These are phyloP conservation scores for Heliangelus exortis DNA, from an alignment of 2,797 vertebrate genomes.

Conservation along the genomic window DNA sequence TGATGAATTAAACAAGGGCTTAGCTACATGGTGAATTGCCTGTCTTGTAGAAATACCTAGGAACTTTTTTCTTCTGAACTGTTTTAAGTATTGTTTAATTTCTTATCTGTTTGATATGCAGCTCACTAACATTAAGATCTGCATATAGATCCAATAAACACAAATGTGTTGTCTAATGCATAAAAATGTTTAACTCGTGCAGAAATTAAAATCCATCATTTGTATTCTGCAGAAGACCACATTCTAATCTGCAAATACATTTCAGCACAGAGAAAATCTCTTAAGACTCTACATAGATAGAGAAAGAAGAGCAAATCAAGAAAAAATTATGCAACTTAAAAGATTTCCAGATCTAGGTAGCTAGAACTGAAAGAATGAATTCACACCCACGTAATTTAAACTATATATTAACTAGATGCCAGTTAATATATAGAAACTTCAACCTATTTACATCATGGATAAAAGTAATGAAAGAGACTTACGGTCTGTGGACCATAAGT, in stretches of 20 bases:
- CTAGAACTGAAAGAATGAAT: neutral
- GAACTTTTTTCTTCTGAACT: neutral
- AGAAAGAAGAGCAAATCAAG: neutral
- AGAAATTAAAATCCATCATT: conserved; percentile 52
- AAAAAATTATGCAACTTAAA: neutral
- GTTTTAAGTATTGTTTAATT: conserved; percentile 30
- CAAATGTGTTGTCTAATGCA: neutral
- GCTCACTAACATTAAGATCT: neutral
- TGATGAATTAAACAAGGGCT: neutral
- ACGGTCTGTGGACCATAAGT: neutral
- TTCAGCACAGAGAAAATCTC: neutral
- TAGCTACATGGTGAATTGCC: neutral
- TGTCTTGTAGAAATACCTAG: neutral
- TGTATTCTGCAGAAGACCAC: conserved; percentile 12
- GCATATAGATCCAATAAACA: conserved; percentile 15
- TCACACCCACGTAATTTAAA: neutral
- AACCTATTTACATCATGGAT: neutral
- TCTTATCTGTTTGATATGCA: conserved; percentile 24
- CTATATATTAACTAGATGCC: neutral
- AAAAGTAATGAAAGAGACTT: no score
- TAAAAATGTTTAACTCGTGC: neutral
- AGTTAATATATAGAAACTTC: neutral
- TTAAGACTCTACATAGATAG: neutral
- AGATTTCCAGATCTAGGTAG: neutral
- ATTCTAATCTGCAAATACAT: conserved; percentile 34